Evolutionary conservation across 1,140 invertebrate species (phyloP), one percentile per base, ranked within the genome.

Genomic region (Tetramorium alpestre): DNA sequence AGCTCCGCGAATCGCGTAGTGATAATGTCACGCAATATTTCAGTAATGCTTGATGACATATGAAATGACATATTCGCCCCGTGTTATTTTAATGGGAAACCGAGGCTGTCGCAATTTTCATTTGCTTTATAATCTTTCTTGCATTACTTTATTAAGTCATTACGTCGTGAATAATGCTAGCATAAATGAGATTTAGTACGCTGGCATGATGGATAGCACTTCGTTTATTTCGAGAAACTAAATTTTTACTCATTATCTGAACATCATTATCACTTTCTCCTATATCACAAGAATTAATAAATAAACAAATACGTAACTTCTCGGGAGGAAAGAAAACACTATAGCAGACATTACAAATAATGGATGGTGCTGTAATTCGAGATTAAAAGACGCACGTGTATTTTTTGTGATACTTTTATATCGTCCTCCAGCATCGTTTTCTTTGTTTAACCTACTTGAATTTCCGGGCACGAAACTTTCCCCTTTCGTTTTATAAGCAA

Each of bases 361-460:
- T n/a, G 51, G 49, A 67, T 47, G 33, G 33, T 10, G 0, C 25
- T 44, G 28, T 33, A 33, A 25, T 33, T 44, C 22, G 5, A 44
- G 33, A 7, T 73, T 38, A 75, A 60, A 44, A 33, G 4, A 28
- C 11, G 13, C 47, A 8, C 25, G 1, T 33, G n/a, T 38, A 54
- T 25, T 58, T 58, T 81, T 70, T 44, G 10, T 22, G 13, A 41
- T 33, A 22, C 13, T 41, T 41, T 69, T 56, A 10, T n/a, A 41
- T 67, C n/a, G 3, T 65, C 51, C 33, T 25, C 44, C 16, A 38
- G 22, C n/a, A 41, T 44, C 33, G 6, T 58, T 70, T 44, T 56
- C 10, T 60, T 44, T 25, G 11, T 60, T 73, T 75, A 73, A 73
- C 58, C 47, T 38, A 60, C 18, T 82, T 18, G 25, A 73, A 75